These are phyloP conservation scores for Apomyelois bistriatella DNA, from an alignment of 2,888 invertebrate species.

Conservation along the genomic window DNA sequence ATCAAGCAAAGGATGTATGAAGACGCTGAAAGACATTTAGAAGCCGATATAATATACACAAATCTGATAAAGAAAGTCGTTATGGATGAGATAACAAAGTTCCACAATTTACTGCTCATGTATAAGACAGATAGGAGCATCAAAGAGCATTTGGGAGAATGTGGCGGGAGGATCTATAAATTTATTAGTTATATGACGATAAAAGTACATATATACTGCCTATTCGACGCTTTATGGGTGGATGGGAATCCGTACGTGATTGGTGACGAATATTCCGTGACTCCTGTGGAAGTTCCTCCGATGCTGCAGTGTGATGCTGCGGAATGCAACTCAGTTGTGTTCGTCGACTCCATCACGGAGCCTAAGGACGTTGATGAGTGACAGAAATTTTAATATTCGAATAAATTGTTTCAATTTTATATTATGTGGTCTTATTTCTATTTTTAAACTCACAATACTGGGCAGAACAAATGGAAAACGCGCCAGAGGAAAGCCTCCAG, in stretches of 20 bases:
- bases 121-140: slow-evolving; percentile 70
- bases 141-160: slow-evolving; percentile 69
- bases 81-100: slow-evolving; percentile 70
- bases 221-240: slow-evolving; percentile 71
- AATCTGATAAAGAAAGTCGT: slow-evolving; percentile 71
- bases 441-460: too few relatives aligned
- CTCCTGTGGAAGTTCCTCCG: slow-evolving; percentile 66
- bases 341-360: slow-evolving; percentile 69
- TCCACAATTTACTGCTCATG: slow-evolving; percentile 66
- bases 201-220: slow-evolving; percentile 69
- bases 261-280: slow-evolving; percentile 70
- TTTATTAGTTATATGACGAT: slow-evolving; percentile 74
- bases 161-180: slow-evolving; percentile 69
- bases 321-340: slow-evolving; percentile 67
- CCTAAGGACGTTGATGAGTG: slow-evolving; percentile 66
- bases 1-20: slow-evolving; percentile 74
- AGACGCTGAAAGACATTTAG: slow-evolving; percentile 67
- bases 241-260: slow-evolving; percentile 73
- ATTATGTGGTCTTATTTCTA: not conserved
- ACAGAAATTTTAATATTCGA: not conserved
- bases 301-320: slow-evolving; percentile 70
- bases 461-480: too few relatives aligned
- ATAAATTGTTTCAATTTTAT: not conserved
- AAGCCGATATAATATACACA: slow-evolving; percentile 70
- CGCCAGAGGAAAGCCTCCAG: too few relatives aligned